Evolutionary conservation across 2,113 vertebrate genomes (phyloP).

Genomic region (Rynchops niger): DNA sequence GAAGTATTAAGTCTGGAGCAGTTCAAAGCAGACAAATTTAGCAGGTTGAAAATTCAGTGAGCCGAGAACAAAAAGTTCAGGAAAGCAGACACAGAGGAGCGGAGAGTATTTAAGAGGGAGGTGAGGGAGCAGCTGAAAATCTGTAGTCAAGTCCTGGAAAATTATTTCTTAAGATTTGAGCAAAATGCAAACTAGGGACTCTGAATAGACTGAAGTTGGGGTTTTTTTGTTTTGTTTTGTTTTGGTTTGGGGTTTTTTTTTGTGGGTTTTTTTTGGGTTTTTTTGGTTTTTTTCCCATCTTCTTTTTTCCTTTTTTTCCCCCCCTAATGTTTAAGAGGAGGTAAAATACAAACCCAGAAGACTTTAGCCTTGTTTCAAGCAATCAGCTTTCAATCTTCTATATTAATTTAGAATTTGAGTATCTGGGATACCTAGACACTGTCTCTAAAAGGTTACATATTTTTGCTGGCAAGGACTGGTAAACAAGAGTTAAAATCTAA

Average conservation of each 20-base stretch:
- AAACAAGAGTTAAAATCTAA: neutral
- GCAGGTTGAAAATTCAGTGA: neutral
- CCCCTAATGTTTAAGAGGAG: neutral
- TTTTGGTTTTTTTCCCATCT: fast-evolving
- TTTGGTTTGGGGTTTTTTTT: too few species aligned
- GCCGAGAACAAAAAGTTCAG: neutral
- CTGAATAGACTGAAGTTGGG: neutral
- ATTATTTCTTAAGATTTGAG: neutral
- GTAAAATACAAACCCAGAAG: fast-evolving
- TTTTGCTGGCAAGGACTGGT: neutral
- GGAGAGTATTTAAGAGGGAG: neutral
- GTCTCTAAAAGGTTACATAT: neutral
- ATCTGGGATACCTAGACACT: neutral
- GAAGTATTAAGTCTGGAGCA: neutral
- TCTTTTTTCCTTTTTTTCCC: neutral
- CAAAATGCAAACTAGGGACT: neutral
- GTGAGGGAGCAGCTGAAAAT: neutral
- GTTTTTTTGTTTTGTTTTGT: too few species aligned
- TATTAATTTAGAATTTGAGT: neutral
- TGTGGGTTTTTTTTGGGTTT: too few species aligned
- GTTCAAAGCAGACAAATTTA: neutral
- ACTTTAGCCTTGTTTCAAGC: neutral
- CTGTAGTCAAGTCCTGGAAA: neutral
- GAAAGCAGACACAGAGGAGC: neutral
- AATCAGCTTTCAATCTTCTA: neutral